Evolutionary conservation across 1,140 invertebrate species (phyloP).

Genomic region (Neocloeon triangulifer): DNA sequence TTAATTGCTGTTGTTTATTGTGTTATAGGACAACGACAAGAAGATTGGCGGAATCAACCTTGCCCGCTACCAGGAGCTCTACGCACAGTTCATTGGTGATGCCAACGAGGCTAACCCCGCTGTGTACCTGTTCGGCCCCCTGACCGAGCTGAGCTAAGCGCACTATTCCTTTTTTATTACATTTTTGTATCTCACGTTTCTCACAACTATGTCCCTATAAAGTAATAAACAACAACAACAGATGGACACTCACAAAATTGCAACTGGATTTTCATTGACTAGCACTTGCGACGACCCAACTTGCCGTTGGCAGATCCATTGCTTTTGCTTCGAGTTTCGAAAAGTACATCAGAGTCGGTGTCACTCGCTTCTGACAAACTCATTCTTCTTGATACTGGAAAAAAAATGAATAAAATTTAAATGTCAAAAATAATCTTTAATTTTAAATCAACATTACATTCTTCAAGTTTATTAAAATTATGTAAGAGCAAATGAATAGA

Average conservation of each 20-base stretch:
- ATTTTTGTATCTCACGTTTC: too few relatives aligned
- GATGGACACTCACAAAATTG: too few relatives aligned
- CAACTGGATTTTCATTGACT: too few relatives aligned
- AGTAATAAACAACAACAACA: too few relatives aligned
- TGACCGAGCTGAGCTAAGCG: slow-evolving; percentile 12
- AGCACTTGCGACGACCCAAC: too few relatives aligned
- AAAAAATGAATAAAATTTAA: slow-evolving; percentile 2
- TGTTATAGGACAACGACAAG: slow-evolving; percentile 52
- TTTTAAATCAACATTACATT: not conserved
- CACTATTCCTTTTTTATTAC: too few relatives aligned
- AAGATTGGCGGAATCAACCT: slow-evolving; percentile 49
- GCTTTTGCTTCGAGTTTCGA: slow-evolving; percentile 29
- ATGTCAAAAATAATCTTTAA: slow-evolving; percentile 1
- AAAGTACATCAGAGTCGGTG: slow-evolving; percentile 47
- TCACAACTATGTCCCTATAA: too few relatives aligned
- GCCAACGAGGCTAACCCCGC: slow-evolving; percentile 43
- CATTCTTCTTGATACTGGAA: slow-evolving; percentile 24
- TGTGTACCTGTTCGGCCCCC: slow-evolving; percentile 54
- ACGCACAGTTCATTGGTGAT: slow-evolving; percentile 57
- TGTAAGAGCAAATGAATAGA: too few relatives aligned
- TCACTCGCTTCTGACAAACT: slow-evolving; percentile 48
- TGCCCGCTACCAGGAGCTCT: slow-evolving; percentile 56
- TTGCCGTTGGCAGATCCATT: too few relatives aligned
- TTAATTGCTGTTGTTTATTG: too few relatives aligned
- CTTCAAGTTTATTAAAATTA: too few relatives aligned